Evolutionary conservation across 2,113 vertebrate genomes (phyloP).

Genomic region (Ophiodon elongatus): DNA sequence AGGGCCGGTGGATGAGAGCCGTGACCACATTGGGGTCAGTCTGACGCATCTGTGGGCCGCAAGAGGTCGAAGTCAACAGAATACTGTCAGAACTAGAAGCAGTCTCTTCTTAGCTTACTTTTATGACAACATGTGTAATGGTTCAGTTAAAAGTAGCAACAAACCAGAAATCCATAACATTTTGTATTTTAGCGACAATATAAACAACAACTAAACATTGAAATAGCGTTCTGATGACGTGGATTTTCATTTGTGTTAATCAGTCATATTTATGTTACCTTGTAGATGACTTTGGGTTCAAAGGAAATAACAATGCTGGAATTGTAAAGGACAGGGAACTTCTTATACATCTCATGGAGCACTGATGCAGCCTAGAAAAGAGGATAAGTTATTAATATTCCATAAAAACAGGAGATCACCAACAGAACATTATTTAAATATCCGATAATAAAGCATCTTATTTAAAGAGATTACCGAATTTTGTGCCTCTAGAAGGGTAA

Average conservation of each 20-base stretch:
- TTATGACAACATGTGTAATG: neutral
- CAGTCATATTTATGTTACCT: conserved; percentile 79
- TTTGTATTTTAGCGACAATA: neutral
- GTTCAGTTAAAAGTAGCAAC: neutral
- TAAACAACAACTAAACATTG: neutral
- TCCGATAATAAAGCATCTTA: neutral
- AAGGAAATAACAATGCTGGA: conserved; percentile 94
- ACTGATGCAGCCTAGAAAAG: conserved; percentile 86
- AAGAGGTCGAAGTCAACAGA: conserved; percentile 18
- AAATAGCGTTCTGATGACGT: neutral
- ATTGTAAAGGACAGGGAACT: conserved; percentile 90
- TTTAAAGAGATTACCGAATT: neutral
- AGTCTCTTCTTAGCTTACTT: neutral
- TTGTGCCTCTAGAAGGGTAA: neutral
- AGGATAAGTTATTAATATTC: neutral
- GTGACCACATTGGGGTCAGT: conserved; percentile 90
- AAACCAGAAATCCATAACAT: neutral
- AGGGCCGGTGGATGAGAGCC: conserved; percentile 91
- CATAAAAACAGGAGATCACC: neutral
- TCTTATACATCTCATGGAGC: conserved; percentile 88
- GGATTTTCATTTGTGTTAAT: neutral
- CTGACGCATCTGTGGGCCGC: conserved; percentile 89
- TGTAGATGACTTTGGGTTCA: conserved; percentile 95
- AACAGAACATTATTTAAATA: neutral
- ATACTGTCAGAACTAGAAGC: neutral